Evolutionary conservation across 2,888 invertebrate species (phyloP), one percentile per base, ranked within the genome.

Genomic region (Agrenia bidenticulata): DNA sequence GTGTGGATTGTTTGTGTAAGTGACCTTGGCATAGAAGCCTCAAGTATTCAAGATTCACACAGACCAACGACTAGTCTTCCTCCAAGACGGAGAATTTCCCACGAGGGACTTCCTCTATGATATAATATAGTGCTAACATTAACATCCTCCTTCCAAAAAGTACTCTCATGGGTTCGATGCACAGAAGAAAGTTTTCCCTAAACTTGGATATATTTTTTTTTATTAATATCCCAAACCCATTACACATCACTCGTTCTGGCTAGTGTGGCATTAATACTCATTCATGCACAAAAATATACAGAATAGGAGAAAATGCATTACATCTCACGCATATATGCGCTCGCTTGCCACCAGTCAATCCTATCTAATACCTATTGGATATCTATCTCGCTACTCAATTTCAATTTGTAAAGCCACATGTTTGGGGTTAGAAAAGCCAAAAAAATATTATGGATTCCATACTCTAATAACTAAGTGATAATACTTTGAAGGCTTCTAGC

Each of bases 21-120:
- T 45, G 15, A 45, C n/a, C n/a, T 45, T 45, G 45, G 19, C n/a
- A 45, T 32, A 45, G 45, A 15, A 45, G n/a, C 5, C 45, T 15
- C 4, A 45, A n/a, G 45, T 19, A 51, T 21, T 19, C 19, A 24
- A 51, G 51, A 51, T 13, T 13, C 13, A 51, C 51, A 21, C 24
- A 7, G 26, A 23, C 7, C 11, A 54, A 7, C 7, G 54, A 54
- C 17, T 54, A 32, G 27, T 15, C 19, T 24, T 51, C 24, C 15
- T 55, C n/a, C 15, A 11, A 32, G 55, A 55, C 7, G 32, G 39
- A 2, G 39, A 57, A 57, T 57, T 57, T 57, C 57, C 41, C 57
- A 57, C 57, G 42, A 57, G 57, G 57, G 41, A 11, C n/a, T 21
- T n/a, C 41, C 21, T 41, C 57, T 57, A 32, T 11, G 21, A 17